phyloP scores from a whole-genome alignment of 2,888 invertebrate genomes.

The Lithodes maja region DNA sequence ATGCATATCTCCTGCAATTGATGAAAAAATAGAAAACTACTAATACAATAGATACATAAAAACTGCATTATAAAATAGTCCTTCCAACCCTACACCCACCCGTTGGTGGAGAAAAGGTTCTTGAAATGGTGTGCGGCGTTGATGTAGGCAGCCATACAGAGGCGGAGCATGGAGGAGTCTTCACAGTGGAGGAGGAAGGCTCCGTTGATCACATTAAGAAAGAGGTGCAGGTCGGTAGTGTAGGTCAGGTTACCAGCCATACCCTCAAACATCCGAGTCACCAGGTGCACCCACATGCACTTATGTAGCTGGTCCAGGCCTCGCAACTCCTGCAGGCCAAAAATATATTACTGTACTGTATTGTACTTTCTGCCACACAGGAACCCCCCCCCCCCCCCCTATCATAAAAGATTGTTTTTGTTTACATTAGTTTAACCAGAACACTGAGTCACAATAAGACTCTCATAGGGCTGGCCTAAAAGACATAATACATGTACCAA shows the following conservation, averaged over 20 bases:
- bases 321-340: conserved; percentile 81
- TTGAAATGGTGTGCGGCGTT: conserved; percentile 99
- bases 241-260: conserved; percentile 98
- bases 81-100: conserved; percentile 77
- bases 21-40: no score
- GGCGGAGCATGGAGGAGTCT: conserved; percentile 93
- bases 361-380: no score
- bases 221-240: conserved; percentile 96
- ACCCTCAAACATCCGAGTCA: conserved; percentile 97
- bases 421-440: no score
- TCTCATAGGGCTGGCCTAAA: no score
- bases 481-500: no score
- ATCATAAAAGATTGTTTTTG: no score
- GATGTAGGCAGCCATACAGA: conserved; percentile 97
- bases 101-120: conserved; percentile 98
- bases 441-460: no score
- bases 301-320: conserved; percentile 98
- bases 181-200: conserved; percentile 97
- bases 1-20: no score
- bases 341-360: background rate
- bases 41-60: no score
- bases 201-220: conserved; percentile 97
- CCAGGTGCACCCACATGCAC: conserved; percentile 98
- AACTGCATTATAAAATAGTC: no score
- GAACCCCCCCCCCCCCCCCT: no score